Conservation (phyloP, 2,113 vertebrate species). For the Steatornis caripensis region DNA sequence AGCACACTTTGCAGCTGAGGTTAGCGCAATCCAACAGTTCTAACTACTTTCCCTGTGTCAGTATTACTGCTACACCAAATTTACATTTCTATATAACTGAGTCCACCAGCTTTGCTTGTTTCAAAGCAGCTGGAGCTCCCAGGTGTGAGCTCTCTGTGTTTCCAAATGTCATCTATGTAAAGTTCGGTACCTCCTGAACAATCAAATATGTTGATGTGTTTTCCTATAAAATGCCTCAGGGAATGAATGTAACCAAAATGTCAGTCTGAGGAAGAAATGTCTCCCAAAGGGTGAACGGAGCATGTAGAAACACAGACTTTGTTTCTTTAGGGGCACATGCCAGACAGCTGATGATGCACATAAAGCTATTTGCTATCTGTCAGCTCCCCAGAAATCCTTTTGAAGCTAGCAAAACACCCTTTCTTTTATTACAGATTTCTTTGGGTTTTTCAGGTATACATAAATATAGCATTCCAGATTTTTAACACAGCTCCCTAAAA, state of each 20-base stretch:
- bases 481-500: neutral
- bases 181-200: slow-evolving; percentile 31
- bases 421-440: neutral
- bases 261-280: neutral
- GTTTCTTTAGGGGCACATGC: neutral
- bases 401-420: neutral
- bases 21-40: neutral
- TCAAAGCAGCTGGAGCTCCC: slow-evolving; percentile 2
- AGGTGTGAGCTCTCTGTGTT: neutral
- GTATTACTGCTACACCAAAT: neutral
- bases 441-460: neutral
- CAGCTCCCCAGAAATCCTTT: neutral
- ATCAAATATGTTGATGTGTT: neutral
- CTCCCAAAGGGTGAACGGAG: neutral
- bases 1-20: neutral
- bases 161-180: slow-evolving; percentile 30
- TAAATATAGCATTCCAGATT: neutral
- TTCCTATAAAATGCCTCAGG: slow-evolving; percentile 5
- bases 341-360: neutral
- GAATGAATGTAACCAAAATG: slow-evolving; percentile 23
- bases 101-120: neutral
- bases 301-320: neutral
- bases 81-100: neutral
- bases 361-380: neutral
- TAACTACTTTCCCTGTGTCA: neutral